Conservation (phyloP, 2,113 vertebrate species). For the Lepisosteus osseus region DNA sequence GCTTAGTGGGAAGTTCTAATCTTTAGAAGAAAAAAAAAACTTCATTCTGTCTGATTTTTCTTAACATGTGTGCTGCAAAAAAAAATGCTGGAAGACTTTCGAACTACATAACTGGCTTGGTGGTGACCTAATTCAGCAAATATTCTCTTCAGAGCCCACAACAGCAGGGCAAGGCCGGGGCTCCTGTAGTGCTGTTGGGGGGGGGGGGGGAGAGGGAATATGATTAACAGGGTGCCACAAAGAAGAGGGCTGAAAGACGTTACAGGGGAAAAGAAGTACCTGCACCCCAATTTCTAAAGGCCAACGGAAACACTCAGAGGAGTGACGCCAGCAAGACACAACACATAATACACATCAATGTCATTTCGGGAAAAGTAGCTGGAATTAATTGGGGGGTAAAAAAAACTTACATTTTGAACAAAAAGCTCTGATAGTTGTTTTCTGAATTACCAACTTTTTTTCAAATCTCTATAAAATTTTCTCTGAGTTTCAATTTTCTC, state of each 20-base stretch:
- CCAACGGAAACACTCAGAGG: neutral
- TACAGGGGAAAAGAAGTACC: neutral
- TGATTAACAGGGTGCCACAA: slow-evolving; percentile 1
- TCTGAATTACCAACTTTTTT: too few relatives aligned
- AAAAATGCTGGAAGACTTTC: neutral
- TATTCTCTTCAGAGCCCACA: slow-evolving; percentile 7
- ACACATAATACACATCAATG: too few relatives aligned
- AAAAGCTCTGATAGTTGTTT: too few relatives aligned
- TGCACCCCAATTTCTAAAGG: neutral
- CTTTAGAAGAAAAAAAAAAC: neutral
- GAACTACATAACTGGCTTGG: slow-evolving; percentile 1
- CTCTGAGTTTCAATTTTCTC: too few relatives aligned
- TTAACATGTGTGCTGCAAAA: neutral
- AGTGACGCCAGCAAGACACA: too few relatives aligned
- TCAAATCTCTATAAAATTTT: too few relatives aligned
- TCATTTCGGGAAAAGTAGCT: too few relatives aligned
- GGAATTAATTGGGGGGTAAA: too few relatives aligned
- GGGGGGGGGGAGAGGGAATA: neutral
- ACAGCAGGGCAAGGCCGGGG: neutral
- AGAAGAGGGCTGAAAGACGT: neutral
- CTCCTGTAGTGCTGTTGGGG: neutral
- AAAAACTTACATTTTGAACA: too few relatives aligned
- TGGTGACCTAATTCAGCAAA: slow-evolving; percentile 5
- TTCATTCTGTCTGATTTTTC: neutral
- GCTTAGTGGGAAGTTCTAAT: too few relatives aligned